Conservation (phyloP, 2,888 invertebrate genomes). For the Beris chalybata region DNA sequence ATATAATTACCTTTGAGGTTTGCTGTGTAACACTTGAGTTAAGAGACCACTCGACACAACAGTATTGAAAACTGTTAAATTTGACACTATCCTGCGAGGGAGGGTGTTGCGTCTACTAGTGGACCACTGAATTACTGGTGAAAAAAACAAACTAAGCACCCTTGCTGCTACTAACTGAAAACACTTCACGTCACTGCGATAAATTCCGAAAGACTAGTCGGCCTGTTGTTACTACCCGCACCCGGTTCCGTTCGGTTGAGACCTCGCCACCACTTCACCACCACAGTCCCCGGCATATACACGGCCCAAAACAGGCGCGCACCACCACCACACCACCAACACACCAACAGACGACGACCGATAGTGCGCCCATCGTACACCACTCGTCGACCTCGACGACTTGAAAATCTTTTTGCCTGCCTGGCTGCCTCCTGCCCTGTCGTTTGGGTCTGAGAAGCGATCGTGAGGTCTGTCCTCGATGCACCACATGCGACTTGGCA, state of each 20-base stretch:
- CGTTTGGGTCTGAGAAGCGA: not conserved
- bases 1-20: no score
- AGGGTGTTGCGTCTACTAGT: no score
- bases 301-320: conserved; percentile 27
- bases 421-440: not conserved
- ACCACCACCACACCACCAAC: conserved; percentile 20
- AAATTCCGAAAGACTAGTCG: no score
- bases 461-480: not conserved
- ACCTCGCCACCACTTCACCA: conserved; percentile 16
- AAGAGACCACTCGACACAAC: no score
- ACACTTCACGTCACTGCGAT: no score
- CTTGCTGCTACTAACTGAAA: no score
- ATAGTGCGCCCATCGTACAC: conserved; percentile 24
- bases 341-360: not conserved
- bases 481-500: not conserved
- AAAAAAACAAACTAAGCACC: no score
- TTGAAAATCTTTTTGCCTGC: conserved; percentile 4
- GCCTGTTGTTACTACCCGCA: no score
- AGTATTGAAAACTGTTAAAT: no score
- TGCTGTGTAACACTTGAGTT: no score
- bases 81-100: no score
- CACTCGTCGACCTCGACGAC: conserved; percentile 32
- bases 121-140: no score
- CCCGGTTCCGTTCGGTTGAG: conserved; percentile 1
- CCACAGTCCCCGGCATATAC: not conserved